Evolutionary conservation across 1,140 invertebrate species (phyloP), one percentile per base, ranked within the genome.

Genomic region (Adoxophyes honmai): DNA sequence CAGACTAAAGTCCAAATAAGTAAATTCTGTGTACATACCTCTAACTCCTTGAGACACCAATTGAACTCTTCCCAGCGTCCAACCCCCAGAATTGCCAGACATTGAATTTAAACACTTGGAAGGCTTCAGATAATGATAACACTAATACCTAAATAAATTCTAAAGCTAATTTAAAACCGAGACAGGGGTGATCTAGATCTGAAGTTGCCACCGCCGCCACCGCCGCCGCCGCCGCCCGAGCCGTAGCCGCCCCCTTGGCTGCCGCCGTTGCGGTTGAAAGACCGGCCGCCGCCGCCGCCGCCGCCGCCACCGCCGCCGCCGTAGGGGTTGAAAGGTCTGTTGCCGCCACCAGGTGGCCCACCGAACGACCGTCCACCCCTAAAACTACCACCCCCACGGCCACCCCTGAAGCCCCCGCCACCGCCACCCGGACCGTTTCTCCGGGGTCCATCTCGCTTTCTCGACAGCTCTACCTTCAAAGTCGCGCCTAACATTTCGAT

Each of bases 401-500:
- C 90, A 52, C 88, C 77, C 56, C 90, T 77, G 61, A 87, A 87
- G 54, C 90, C 88, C 52, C 86, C 82, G 44, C 88, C 73, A 55
- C 81, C 70, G 65, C 83, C 81, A 44, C 75, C 66, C 57, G 92
- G 87, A 59, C 90, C 90, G 60, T 86, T 76, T 61, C 90, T 82
- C 54, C 92, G 89, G 21, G 92, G 90, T 21, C 90, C 89, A 44
- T 92, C 90, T 56, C 93, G 91, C 55, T 94, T 94, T 60, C 94
- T 92, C 33, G 94, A 95, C 64, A 96, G 93, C 90, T 97, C 95
- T 54, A 97, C 95, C 72, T 94, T 91, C 55, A 96, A 89, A 71
- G 95, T 95, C 58, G 94, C 94, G 60, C 95, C 95, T 87, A 95
- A 88, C 63, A 96, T 91, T 72, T 95, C 94, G 60, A 93, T 93